These are phyloP conservation scores for Archilochus colubris DNA, from an alignment of 2,113 vertebrate species.

Conservation along the genomic window DNA sequence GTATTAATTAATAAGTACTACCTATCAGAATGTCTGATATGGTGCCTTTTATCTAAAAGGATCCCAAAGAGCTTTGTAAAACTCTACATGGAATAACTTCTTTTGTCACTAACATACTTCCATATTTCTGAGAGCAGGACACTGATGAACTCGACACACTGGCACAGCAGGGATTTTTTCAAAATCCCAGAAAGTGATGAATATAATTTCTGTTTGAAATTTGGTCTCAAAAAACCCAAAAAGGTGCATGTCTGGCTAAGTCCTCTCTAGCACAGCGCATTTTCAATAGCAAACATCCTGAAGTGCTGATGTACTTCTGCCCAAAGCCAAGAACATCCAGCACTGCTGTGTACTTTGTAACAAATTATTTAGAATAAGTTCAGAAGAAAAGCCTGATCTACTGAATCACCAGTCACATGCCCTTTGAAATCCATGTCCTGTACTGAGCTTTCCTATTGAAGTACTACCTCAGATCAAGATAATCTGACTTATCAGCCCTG, in stretches of 20 bases:
- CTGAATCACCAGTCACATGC: neutral
- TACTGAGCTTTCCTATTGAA: neutral
- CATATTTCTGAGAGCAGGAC: neutral
- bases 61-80: constrained; percentile 49
- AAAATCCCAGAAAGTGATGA: neutral
- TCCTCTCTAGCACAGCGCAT: neutral
- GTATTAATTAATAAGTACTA: constrained; percentile 49
- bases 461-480: neutral
- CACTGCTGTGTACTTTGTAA: neutral
- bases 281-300: constrained; percentile 22
- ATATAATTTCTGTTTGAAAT: constrained; percentile 16
- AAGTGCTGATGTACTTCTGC: neutral
- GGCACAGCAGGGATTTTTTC: constrained; percentile 17
- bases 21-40: neutral
- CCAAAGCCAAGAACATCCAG: neutral
- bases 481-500: neutral
- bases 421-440: neutral
- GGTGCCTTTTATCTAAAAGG: constrained; percentile 29
- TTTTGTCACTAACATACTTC: neutral
- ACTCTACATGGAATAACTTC: neutral
- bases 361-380: neutral
- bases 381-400: neutral
- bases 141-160: constrained; percentile 27
- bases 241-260: neutral
- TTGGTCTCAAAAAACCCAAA: neutral